Conservation (phyloP, 2,888 invertebrate genomes). For the Eugnorisma glareosa region DNA sequence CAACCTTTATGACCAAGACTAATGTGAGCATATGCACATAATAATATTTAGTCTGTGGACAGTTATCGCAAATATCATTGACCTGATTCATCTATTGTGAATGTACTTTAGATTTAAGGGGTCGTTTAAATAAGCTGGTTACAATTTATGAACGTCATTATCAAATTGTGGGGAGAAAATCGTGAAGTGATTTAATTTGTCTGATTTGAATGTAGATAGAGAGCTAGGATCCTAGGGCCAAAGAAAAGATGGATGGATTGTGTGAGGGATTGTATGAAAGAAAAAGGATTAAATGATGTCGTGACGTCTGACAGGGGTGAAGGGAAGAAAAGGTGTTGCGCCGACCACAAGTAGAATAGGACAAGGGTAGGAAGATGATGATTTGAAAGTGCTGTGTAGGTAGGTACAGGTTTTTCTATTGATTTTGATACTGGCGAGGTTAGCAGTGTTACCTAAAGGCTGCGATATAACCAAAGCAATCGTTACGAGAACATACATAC, state of each 20-base stretch:
- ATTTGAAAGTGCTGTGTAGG: not conserved
- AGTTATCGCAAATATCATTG: constrained; percentile 43
- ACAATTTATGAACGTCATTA: not conserved
- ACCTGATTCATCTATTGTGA: constrained; percentile 12
- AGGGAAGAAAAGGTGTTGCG: too few relatives aligned
- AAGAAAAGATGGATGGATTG: too few relatives aligned
- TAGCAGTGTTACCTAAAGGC: too few relatives aligned
- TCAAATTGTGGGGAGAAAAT: not conserved
- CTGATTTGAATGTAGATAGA: not conserved
- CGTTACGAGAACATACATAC: too few relatives aligned
- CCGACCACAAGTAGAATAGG: too few relatives aligned
- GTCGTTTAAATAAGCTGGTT: not conserved
- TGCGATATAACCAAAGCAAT: too few relatives aligned
- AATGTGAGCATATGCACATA: constrained; percentile 58
- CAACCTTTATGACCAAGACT: constrained; percentile 35
- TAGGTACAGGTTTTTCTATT: not conserved
- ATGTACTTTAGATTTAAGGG: not conserved
- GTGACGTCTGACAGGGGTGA: too few relatives aligned
- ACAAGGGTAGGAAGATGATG: not conserved
- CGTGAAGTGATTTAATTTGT: not conserved
- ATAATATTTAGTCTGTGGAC: constrained; percentile 38
- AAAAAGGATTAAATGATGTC: too few relatives aligned
- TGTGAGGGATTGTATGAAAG: too few relatives aligned
- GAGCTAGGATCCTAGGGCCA: not conserved
- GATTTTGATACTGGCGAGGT: not conserved